Conservation (phyloP, 2,113 vertebrate genomes). For the Aix galericulata region DNA sequence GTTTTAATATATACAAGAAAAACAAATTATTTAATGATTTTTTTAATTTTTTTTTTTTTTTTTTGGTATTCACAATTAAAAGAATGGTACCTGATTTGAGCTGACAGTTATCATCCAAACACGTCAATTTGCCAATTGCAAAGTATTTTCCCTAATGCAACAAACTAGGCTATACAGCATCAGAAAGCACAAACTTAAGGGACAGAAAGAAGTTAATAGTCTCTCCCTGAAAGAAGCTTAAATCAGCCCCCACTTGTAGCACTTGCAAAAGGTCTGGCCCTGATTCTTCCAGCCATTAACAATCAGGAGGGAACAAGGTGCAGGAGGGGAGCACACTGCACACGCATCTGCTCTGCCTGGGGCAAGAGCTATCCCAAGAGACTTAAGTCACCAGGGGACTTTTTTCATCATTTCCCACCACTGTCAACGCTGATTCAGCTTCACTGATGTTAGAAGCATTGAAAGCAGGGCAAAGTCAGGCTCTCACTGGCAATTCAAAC, state of each 20-base stretch:
- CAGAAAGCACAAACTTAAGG: background rate
- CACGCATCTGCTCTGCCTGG: constrained; percentile 10
- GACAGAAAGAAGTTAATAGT: background rate
- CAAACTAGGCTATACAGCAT: background rate
- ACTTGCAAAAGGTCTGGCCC: background rate
- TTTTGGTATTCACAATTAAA: background rate
- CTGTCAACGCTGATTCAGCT: background rate
- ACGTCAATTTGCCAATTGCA: fast-evolving
- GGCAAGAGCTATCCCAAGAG: background rate
- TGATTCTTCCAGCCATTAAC: background rate
- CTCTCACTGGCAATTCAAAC: background rate
- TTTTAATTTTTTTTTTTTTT: background rate
- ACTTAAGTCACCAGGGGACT: background rate
- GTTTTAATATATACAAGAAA: background rate
- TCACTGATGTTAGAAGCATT: background rate
- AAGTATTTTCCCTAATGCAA: background rate
- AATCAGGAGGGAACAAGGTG: background rate
- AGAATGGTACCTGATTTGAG: background rate
- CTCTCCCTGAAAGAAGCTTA: background rate
- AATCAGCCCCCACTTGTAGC: background rate
- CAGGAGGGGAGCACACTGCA: background rate
- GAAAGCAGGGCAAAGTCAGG: background rate
- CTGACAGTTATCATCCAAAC: background rate
- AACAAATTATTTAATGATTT: background rate
- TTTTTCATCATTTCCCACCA: background rate